Conservation (phyloP, 2,888 invertebrate species). For the Drosophila planitibia region DNA sequence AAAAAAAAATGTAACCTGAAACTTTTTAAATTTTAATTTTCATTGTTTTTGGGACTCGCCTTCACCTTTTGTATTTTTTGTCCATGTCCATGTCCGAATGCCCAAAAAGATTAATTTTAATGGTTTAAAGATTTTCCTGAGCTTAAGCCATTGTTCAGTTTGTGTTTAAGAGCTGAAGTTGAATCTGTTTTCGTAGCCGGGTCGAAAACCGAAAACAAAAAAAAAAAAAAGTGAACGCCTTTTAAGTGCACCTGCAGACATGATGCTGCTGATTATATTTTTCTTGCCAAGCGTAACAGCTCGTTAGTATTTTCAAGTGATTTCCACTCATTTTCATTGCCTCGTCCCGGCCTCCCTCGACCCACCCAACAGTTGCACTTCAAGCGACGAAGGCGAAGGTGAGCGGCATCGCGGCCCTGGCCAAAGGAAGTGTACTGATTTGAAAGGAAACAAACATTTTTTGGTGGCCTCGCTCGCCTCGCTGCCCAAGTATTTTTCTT, state of each 20-base stretch:
- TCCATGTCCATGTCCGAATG: constrained; percentile 28
- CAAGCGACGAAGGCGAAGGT: constrained; percentile 55
- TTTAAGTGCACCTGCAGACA: constrained; percentile 82
- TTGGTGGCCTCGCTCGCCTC: constrained; percentile 43
- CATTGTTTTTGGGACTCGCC: constrained; percentile 28
- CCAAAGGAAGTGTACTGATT: constrained; percentile 80
- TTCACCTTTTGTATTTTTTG: constrained; percentile 24
- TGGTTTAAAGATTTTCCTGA: constrained; percentile 55
- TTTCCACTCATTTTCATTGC: constrained; percentile 77
- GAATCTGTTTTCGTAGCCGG: background rate
- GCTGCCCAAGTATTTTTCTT: constrained; percentile 25
- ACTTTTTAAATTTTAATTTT: constrained; percentile 17
- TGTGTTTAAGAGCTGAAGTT: constrained; percentile 6
- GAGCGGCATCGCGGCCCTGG: constrained; percentile 30
- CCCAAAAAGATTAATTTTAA: constrained; percentile 77
- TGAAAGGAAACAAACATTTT: constrained; percentile 79
- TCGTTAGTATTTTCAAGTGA: constrained; percentile 82
- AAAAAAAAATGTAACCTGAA: constrained; percentile 7
- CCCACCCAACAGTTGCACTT: constrained; percentile 24
- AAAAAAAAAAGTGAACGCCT: constrained; percentile 72
- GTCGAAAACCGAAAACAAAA: background rate
- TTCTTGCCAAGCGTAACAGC: constrained; percentile 82
- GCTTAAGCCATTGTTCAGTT: constrained; percentile 61
- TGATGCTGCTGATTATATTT: constrained; percentile 82
- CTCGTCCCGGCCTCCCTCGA: background rate